Evolutionary conservation across 2,888 invertebrate genomes (phyloP), one percentile per base, ranked within the genome.

Genomic region (Mimumesa dahlbomi): DNA sequence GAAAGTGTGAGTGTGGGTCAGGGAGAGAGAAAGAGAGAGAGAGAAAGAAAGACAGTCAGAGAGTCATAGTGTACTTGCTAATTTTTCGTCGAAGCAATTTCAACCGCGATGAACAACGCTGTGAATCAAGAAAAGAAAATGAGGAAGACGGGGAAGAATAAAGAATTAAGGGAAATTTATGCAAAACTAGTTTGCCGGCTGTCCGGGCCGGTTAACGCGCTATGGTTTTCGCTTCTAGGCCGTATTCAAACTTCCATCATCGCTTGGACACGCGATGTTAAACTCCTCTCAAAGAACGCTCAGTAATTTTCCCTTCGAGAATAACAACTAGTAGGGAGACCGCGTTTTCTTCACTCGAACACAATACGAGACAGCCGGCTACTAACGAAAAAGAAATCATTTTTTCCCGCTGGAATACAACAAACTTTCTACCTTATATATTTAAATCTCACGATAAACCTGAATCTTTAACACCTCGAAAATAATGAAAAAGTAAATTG

Each of bases 91-190:
- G 25, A 16, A 25, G 42, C 31, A 48, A 63, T 49, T 38, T 31
- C 40, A 4, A 4, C 45, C 31, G 25, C 53, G 50, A 34, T 34
- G 34, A 34, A 34, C 34, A 34, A 34, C n/a, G 34, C 16, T 9
- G 16, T 2, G 18, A 61, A 48, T 40, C 14, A 9, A 29, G 49
- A n/a, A 42, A 19, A 48, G 40, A 45, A 62, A 40, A 38, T 21
- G 48, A 3, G 21, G 19, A 16, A 38, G 42, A 16, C 18, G 4
- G 3, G 31, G 19, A 9, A 19, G 63, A 43, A 43, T 43, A 64
- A 49, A 49, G 36, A 64, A 64, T 64, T 64, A 36, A 64, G 48
- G 63, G 42, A 64, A 59, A 64, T 64, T 50, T 64, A 64, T 64
- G 64, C 59, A 50, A 43, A 50, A 31, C 43, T 16, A 59, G 59